Conservation (phyloP, 2,113 vertebrate genomes). For the Alosa alosa region DNA sequence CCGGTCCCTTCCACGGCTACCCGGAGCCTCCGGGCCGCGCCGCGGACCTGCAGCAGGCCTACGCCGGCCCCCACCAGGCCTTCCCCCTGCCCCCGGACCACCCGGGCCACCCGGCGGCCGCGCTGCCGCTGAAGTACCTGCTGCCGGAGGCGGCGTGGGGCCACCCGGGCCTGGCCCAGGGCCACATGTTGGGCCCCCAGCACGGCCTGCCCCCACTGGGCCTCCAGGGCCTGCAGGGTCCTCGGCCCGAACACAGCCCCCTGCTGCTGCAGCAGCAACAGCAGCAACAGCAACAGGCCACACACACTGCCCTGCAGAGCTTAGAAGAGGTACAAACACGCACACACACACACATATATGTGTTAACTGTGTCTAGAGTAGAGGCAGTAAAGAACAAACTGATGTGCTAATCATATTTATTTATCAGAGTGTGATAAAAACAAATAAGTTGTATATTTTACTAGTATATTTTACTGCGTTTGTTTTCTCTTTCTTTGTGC, state of each 20-base stretch:
- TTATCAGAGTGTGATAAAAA: too few species aligned
- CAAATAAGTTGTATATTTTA: too few species aligned
- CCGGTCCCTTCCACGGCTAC: constrained; percentile 5
- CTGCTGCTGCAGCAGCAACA: constrained; percentile 83
- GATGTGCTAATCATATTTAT: too few species aligned
- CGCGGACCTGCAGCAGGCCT: constrained; percentile 66
- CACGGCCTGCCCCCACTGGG: constrained; percentile 87
- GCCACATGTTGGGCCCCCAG: constrained; percentile 81
- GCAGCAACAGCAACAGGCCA: constrained; percentile 49
- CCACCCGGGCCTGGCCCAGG: constrained; percentile 84
- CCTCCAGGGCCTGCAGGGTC: constrained; percentile 82
- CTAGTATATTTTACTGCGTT: too few species aligned
- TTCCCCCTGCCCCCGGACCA: constrained; percentile 86
- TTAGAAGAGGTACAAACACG: constrained; percentile 87
- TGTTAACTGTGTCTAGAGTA: too few species aligned
- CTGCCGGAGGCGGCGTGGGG: constrained; percentile 92
- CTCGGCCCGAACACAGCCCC: constrained; percentile 86
- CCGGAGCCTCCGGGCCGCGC: neutral
- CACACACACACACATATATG: neutral
- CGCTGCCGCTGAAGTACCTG: constrained; percentile 90
- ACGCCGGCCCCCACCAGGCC: constrained; percentile 78
- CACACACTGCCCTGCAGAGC: constrained; percentile 88
- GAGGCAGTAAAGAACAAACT: too few species aligned
- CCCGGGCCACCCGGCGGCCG: constrained; percentile 50
- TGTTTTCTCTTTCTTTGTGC: too few species aligned